These are phyloP conservation scores for Trachurus trachurus DNA, from an alignment of 2,797 vertebrate species.

Conservation along the genomic window DNA sequence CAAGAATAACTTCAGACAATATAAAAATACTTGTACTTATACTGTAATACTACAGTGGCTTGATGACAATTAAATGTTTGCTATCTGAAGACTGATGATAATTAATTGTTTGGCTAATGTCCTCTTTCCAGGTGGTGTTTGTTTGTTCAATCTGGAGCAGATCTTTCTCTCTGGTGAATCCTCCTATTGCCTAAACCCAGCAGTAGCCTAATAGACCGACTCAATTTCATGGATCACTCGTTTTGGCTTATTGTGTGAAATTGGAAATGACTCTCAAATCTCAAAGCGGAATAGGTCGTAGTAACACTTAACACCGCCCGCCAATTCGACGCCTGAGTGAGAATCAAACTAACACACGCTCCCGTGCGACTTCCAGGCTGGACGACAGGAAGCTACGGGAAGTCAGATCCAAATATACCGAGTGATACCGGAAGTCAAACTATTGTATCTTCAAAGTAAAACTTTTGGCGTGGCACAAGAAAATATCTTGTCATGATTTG, in stretches of 20 bases:
- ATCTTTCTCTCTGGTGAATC: no score
- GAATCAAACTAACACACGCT: constrained; percentile 58
- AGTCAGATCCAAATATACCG: neutral
- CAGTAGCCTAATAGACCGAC: neutral
- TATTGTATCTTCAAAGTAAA: constrained; percentile 47
- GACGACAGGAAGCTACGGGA: constrained; percentile 52
- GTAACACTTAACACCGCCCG: constrained; percentile 42
- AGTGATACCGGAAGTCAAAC: neutral
- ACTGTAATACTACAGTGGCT: no score
- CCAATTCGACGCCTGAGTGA: neutral
- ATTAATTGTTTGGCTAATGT: no score
- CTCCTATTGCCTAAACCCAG: neutral
- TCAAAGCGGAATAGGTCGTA: neutral
- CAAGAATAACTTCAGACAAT: no score
- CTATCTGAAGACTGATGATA: no score
- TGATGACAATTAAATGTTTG: no score
- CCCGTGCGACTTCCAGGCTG: constrained; percentile 59
- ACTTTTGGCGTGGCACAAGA: neutral
- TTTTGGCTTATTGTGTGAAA: neutral
- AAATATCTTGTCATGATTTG: neutral
- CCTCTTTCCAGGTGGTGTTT: no score
- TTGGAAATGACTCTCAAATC: neutral
- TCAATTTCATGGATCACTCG: neutral
- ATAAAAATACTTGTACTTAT: no score
- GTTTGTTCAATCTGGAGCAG: no score